Base-by-base conservation (phyloP, 2,113 vertebrate genomes). In the Xiphophorus couchianus region DNA sequence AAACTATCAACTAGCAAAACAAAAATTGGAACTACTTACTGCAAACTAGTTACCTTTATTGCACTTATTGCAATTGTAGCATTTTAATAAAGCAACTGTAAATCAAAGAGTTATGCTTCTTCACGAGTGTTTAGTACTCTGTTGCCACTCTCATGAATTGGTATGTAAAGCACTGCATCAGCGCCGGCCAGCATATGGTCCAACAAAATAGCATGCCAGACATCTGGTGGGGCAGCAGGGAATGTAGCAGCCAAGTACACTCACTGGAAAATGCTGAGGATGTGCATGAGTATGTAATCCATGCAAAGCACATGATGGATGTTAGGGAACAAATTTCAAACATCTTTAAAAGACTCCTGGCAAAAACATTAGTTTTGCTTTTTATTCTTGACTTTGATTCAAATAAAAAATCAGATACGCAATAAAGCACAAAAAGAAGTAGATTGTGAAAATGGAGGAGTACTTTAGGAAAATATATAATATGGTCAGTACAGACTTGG, bases 181-280 rank as follows among this genome's bases (percentile, higher is more conserved):
- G 87, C 37, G 14, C 73, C 31, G 77, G 76, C 28, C n/a, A 80
- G 71, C 88, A 87, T 89, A 91, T 90, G 90, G 80, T 75, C 44
- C n/a, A 39, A 42, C 74, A 39, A 72, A 83, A 71, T 71, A 30
- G 70, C 71, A 78, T 74, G 80, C 69, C 84, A 88, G 87, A 86
- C 90, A 92, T 89, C 89, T 90, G 89, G 69, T 71, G 62, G 74
- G 76, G 67, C 77, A 87, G 60, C 60, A 78, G 30, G 62, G 80
- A 66, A 70, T 68, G 13, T 19, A 73, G 72, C 74, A 66, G 78
- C 84, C 80, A 77, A 83, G 51, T 17, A 71, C 51, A 28, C 63
- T 68, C 30, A 42, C 76, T 27, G 35, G 61, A 66, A 81, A 65
- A 39, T 37, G 79, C 63, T 1, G 25, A 80, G 61, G 71, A 74